Evolutionary conservation across 2,797 vertebrate genomes (phyloP).

Genomic region (Eutrigla gurnardus): DNA sequence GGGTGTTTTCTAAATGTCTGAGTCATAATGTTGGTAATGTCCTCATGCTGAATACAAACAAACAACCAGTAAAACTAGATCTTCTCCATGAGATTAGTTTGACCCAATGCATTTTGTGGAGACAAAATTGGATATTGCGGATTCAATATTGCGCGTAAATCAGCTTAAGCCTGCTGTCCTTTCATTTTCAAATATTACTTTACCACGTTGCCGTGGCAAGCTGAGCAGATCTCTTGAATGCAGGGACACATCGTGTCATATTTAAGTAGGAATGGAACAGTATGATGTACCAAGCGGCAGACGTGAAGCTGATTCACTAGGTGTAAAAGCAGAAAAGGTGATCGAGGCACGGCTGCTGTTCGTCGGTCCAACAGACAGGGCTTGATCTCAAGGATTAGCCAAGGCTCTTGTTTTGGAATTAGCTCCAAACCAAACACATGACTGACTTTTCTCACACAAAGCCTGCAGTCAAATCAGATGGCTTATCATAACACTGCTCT

Average conservation of each 20-base stretch:
- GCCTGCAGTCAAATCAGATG: constrained; percentile 75
- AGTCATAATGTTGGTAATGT: neutral
- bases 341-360: constrained; percentile 47
- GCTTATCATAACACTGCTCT: constrained; percentile 72
- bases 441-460: constrained; percentile 79
- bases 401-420: constrained; percentile 77
- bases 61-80: neutral
- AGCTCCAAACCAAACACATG: constrained; percentile 81
- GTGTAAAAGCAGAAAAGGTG: constrained; percentile 61
- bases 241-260: neutral
- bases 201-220: constrained; percentile 23
- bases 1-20: constrained; percentile 16
- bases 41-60: constrained; percentile 3
- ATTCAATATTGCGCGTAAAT: constrained; percentile 45
- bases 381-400: constrained; percentile 76
- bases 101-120: constrained; percentile 16
- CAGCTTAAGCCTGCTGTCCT: constrained; percentile 37
- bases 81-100: constrained; percentile 14
- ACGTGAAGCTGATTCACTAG: constrained; percentile 32
- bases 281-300: constrained; percentile 16
- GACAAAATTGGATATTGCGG: constrained; percentile 36
- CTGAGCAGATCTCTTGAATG: constrained; percentile 1
- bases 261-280: neutral
- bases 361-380: constrained; percentile 61
- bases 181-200: constrained; percentile 30